Percentiles rank a stretch among this genome's conserved stretches.
These are phyloP conservation scores for Margarornis squamiger DNA, from an alignment of 2,797 vertebrate genomes.

Conservation along the genomic window DNA sequence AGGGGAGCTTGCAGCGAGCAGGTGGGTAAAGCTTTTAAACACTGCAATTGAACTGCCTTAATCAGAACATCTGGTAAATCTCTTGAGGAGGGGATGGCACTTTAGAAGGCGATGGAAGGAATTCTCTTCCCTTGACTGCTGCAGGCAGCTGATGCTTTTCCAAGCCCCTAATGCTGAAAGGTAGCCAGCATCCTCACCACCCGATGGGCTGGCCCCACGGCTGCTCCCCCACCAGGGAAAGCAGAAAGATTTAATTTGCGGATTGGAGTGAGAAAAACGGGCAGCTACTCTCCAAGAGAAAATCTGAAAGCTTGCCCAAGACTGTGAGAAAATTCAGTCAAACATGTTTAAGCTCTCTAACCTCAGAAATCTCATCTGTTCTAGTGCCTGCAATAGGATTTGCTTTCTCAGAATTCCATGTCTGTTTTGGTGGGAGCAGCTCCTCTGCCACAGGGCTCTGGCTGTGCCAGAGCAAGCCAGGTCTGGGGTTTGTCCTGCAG, in stretches of 20 bases:
- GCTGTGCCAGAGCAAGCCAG: neutral
- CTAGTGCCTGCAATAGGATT: neutral
- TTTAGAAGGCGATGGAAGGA: slow-evolving; percentile 36
- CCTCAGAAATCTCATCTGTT: neutral
- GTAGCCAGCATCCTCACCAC: neutral
- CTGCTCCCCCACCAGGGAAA: neutral
- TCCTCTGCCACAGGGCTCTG: neutral
- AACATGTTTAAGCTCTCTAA: neutral
- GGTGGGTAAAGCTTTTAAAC: slow-evolving; percentile 54
- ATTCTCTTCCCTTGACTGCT: slow-evolving; percentile 3
- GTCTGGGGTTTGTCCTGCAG: neutral
- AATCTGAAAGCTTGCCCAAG: neutral
- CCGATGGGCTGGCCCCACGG: rapidly evolving
- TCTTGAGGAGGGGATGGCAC: neutral
- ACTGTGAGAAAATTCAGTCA: neutral
- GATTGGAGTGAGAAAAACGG: neutral
- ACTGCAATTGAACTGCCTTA: slow-evolving; percentile 42
- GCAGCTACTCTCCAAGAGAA: neutral
- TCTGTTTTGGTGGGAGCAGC: neutral
- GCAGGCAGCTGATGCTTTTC: neutral
- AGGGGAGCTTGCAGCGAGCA: neutral
- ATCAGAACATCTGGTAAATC: slow-evolving; percentile 66
- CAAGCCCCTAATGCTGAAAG: neutral
- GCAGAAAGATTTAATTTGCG: neutral
- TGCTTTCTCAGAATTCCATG: neutral